Percentiles rank a stretch among this genome's conserved stretches.
Conservation (phyloP, 2,797 vertebrate species). For the Melanogrammus aeglefinus region DNA sequence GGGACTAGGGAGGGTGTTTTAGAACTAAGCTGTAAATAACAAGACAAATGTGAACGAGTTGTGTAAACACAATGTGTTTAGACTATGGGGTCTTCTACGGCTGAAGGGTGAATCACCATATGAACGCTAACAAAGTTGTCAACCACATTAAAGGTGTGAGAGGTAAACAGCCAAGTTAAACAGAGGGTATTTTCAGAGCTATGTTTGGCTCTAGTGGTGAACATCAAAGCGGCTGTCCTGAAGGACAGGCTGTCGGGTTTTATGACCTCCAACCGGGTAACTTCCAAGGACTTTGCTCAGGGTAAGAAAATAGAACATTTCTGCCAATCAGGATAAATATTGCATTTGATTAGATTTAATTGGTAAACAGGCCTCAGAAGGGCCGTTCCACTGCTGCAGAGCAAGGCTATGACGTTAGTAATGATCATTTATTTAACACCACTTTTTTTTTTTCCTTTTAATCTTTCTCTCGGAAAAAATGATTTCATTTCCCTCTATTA, state of each 20-base stretch:
- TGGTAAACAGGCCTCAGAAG: neutral
- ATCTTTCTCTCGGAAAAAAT: slow-evolving; percentile 12
- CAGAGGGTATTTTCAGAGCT: neutral
- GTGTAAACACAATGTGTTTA: too few species aligned
- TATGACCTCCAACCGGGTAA: neutral
- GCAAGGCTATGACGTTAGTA: neutral
- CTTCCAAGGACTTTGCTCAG: neutral
- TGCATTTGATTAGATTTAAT: neutral
- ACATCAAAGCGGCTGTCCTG: neutral
- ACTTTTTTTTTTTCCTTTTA: too few species aligned
- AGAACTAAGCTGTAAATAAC: neutral
- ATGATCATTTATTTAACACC: too few species aligned
- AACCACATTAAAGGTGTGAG: neutral
- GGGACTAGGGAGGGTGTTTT: neutral
- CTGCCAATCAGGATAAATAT: neutral
- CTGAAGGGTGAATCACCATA: neutral
- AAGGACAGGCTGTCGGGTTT: neutral
- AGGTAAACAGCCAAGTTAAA: neutral
- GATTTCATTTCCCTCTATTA: slow-evolving; percentile 62
- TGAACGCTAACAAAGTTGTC: neutral
- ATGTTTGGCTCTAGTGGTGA: neutral
- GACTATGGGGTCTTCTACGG: neutral
- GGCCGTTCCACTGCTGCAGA: neutral
- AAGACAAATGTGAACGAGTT: neutral
- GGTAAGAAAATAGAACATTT: neutral